Percentiles rank a stretch among this genome's conserved stretches.
These are phyloP conservation scores for Helicoverpa zea DNA, from an alignment of 1,140 invertebrate species.

Conservation along the genomic window DNA sequence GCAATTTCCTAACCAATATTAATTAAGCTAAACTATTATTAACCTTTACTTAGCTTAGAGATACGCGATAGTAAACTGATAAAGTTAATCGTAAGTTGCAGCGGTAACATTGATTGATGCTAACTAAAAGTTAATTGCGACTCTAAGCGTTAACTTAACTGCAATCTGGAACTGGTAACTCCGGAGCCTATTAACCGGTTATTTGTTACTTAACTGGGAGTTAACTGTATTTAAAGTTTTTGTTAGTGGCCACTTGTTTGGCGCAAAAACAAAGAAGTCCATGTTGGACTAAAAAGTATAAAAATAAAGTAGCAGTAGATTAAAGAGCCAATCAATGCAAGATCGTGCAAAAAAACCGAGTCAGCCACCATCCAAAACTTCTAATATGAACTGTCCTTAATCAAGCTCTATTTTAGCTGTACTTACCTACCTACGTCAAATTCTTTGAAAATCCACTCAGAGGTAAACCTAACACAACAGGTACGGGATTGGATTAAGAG, in stretches of 20 bases:
- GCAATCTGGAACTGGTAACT: slow-evolving; percentile 18
- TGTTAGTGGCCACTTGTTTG: background rate
- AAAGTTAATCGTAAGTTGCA: background rate
- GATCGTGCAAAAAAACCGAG: too few relatives aligned
- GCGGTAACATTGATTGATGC: slow-evolving; percentile 33
- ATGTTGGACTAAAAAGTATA: too few relatives aligned
- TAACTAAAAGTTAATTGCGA: slow-evolving; percentile 32
- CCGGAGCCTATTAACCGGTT: slow-evolving; percentile 17
- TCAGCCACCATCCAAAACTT: too few relatives aligned
- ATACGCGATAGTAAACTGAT: slow-evolving; percentile 9
- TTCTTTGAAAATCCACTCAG: too few relatives aligned
- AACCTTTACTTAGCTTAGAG: background rate
- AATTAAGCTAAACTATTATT: background rate
- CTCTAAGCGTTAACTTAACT: slow-evolving; percentile 23
- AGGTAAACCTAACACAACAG: too few relatives aligned
- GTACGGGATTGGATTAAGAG: too few relatives aligned
- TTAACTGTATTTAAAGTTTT: slow-evolving; percentile 13
- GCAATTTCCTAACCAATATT: background rate
- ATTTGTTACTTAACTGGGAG: slow-evolving; percentile 7
- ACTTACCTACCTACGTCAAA: too few relatives aligned
- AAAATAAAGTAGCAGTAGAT: too few relatives aligned
- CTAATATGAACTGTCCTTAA: too few relatives aligned
- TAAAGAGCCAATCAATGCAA: too few relatives aligned
- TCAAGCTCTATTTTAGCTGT: too few relatives aligned
- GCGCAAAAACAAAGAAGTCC: too few relatives aligned